Percentiles rank a stretch among this genome's conserved stretches.
These are phyloP conservation scores for Lathronympha strigana DNA, from an alignment of 2,888 invertebrate species.

Conservation along the genomic window DNA sequence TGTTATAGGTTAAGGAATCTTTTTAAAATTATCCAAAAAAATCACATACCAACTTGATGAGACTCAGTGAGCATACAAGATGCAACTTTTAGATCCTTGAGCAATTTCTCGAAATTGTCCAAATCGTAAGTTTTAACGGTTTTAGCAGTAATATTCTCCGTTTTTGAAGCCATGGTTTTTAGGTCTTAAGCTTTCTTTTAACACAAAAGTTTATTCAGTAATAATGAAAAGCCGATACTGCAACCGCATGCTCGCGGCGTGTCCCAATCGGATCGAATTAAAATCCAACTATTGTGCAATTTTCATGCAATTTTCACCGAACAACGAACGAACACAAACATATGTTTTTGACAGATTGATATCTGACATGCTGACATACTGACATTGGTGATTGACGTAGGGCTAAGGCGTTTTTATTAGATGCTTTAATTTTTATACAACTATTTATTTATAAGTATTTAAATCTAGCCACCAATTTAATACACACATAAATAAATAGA, in stretches of 20 bases:
- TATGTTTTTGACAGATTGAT: slow-evolving; percentile 36
- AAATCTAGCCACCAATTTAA: no score
- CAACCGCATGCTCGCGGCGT: slow-evolving; percentile 15
- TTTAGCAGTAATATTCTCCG: slow-evolving; percentile 63
- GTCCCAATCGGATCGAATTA: not conserved
- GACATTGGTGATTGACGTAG: slow-evolving; percentile 1
- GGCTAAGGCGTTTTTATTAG: slow-evolving; percentile 5
- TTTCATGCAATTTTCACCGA: not conserved
- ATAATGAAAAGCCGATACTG: not conserved
- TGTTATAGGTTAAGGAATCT: slow-evolving; percentile 29
- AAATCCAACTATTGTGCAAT: slow-evolving; percentile 38
- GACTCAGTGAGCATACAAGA: slow-evolving; percentile 85
- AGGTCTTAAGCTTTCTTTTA: not conserved
- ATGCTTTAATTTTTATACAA: no score
- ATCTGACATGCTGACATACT: no score
- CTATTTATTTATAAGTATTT: no score
- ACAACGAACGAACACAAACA: slow-evolving; percentile 21
- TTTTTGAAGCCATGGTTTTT: slow-evolving; percentile 63
- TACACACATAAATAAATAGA: no score
- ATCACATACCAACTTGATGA: slow-evolving; percentile 74
- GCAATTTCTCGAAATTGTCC: slow-evolving; percentile 77
- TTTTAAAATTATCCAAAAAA: not conserved
- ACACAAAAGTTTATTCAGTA: not conserved
- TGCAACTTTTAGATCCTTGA: slow-evolving; percentile 82
- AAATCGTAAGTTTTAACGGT: slow-evolving; percentile 79